Evolutionary conservation across 2,888 invertebrate species (phyloP), one percentile per base, ranked within the genome.

Genomic region (Tenodera sinensis): DNA sequence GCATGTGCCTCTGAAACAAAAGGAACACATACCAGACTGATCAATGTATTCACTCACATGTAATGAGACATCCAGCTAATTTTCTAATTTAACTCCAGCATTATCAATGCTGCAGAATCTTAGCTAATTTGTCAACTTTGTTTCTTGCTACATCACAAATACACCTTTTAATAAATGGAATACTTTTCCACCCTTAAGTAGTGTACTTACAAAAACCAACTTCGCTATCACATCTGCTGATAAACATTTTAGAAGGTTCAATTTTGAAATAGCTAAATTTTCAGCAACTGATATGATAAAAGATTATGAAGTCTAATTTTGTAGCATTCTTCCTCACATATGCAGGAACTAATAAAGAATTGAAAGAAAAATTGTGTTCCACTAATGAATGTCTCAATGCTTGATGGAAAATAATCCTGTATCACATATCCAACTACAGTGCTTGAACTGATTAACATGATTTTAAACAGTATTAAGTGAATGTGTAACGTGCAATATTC

Each of bases 1-100:
- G 96, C 96, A 96, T 96, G 96, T 97, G 97, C 97, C 97, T 97
- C 97, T 97, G 97, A 96, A 96, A 95, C 96, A 95, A 93, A 93
- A 93, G 94, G 94, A 94, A 95, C 86, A 47, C 47, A 93, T 93
- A 93, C 94, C 94, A 93, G 93, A 94, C 94, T 94, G 93, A 94
- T 94, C 93, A 94, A 87, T 87, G 82, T 28, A 71, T 71, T 71
- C 54, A 71, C 54, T 71, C 54, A 91, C 91, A 91, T 89, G 54
- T 20, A 71, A 71, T 71, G 54, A 71, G 54, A 71, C 54, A 71
- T 71, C 20, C 54, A 71, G 1, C 7, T 6, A 20, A 71, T 20
- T 71, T 20, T 71, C 25, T 20, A 6, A 71, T 0, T 20, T 20
- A 71, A 71, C 42, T 42, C 12, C 42, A 42, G 42, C 42, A 42